Evolutionary conservation across 2,888 invertebrate genomes (phyloP), one percentile per base, ranked within the genome.

Genomic region (Exephanes ischioxanthus): DNA sequence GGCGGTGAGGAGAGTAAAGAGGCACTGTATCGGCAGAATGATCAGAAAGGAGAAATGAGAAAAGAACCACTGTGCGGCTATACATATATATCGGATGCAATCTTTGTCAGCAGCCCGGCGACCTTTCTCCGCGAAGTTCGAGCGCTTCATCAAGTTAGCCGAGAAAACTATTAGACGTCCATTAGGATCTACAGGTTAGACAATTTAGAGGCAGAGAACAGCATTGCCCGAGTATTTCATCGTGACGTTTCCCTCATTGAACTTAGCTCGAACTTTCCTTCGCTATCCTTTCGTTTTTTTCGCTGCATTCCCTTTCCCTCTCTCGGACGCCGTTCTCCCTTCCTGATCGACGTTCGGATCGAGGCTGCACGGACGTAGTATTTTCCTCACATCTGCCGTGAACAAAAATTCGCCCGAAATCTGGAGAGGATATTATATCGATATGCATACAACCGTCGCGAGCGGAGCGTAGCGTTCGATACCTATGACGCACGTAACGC

Each of bases 111-210:
- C 16, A 33, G 30, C 16, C 16, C 48, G 30, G 48, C 14, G 58
- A 80, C 55, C 55, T 16, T 67, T 45, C 45, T 58, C 33, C 30
- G 45, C 58, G 45, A 66, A 61, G 3, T 22, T 37, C 41, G 19
- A 26, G 7, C 30, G 58, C 58, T 37, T 68, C 19, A 37, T 51
- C 22, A 71, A 72, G 78, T 73, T 70, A 45, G 41, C 37, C 76
- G 84, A 76, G 81, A 80, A 88, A 89, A 86, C 89, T 87, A 89
- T 89, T 88, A 88, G 85, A 85, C 83, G 41, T 82, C 87, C 81
- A 87, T 89, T 89, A 89, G 85, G 86, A 87, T 79, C 80, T 66
- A 77, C 80, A 80, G 58, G 77, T 80, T 76, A 75, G 71, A 55
- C 70, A 70, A 75, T 80, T 80, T 58, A 61, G 71, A 63, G 75